Conservation (phyloP, 2,113 vertebrate species). For the Neomonachus schauinslandi region DNA sequence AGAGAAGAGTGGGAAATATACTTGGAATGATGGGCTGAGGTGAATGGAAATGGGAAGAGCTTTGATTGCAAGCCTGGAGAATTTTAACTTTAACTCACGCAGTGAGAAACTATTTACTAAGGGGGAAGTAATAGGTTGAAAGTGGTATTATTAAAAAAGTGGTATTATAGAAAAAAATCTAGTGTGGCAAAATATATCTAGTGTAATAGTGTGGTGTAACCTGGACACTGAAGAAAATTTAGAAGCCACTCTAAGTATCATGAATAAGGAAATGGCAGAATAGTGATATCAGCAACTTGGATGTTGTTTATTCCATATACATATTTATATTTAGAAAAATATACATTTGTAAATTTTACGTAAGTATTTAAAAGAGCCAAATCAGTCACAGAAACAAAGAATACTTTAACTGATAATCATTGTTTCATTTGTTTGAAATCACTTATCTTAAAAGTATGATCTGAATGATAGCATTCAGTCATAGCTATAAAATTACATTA, state of each 20-base stretch:
- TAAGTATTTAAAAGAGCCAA: neutral
- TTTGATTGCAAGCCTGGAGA: neutral
- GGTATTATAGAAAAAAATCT: neutral
- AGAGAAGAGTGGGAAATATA: neutral
- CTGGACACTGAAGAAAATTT: neutral
- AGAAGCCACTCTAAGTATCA: neutral
- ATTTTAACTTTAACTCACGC: neutral
- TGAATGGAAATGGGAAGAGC: neutral
- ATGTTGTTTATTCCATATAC: neutral
- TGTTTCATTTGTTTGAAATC: neutral
- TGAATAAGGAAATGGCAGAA: neutral
- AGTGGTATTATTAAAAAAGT: neutral
- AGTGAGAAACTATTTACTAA: neutral
- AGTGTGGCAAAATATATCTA: neutral
- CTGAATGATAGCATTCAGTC: neutral
- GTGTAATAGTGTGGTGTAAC: no score
- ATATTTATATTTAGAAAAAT: neutral
- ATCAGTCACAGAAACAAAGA: neutral
- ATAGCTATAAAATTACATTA: neutral
- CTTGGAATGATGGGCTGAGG: neutral
- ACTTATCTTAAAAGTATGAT: neutral
- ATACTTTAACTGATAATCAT: neutral
- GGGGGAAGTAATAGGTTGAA: neutral
- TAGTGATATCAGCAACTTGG: neutral
- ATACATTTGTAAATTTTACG: neutral